Evolutionary conservation across 2,797 vertebrate genomes (phyloP).

Genomic region (Enteromius thamalakanensis): DNA sequence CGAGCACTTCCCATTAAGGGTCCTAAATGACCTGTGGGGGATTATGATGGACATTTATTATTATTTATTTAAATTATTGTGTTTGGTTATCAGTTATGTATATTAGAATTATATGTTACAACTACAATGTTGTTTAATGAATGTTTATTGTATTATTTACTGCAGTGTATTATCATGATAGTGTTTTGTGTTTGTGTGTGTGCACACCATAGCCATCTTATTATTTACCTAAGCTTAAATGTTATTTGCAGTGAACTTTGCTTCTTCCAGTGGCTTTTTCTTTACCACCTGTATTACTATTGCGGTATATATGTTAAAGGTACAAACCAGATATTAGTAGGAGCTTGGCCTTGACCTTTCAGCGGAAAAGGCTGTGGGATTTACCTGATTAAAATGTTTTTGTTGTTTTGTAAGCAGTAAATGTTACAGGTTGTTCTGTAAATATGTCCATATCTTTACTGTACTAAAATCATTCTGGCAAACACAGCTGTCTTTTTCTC

Average conservation of each 20-base stretch:
- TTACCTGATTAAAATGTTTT: neutral
- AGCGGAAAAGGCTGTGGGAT: neutral
- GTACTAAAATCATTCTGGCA: neutral
- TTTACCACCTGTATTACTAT: neutral
- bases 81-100: neutral
- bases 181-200: neutral
- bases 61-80: neutral
- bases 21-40: neutral
- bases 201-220: neutral
- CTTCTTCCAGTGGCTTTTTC: neutral
- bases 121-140: neutral
- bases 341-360: neutral
- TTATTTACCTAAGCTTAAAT: neutral
- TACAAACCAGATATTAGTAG: neutral
- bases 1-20: neutral
- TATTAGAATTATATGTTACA: neutral
- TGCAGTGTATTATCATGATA: neutral
- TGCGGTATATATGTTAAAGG: neutral
- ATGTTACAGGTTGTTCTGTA: neutral
- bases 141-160: neutral
- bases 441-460: neutral
- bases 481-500: neutral
- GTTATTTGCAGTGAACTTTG: neutral
- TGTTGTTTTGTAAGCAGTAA: neutral
- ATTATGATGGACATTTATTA: neutral